Evolutionary conservation across 2,113 vertebrate species (phyloP), one percentile per base, ranked within the genome.

Genomic region (Ascaphus truei): DNA sequence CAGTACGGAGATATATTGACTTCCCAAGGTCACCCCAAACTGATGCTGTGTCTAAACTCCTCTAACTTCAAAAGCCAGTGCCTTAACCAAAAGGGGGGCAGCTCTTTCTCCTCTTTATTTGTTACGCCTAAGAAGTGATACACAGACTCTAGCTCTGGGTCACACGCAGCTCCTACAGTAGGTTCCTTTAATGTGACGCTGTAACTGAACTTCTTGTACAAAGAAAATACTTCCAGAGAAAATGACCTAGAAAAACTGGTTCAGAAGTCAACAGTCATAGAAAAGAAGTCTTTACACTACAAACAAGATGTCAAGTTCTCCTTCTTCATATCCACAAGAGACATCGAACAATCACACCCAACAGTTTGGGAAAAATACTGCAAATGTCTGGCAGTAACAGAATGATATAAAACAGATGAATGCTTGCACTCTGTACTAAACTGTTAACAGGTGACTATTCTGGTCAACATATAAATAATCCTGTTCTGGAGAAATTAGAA

Each of bases 161-260:
- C 48, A 36, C 23, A 13, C 15, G 2, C 18, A 29, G 41, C 43
- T 47, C 37, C 11, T 18, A n/a, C n/a, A n/a, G n/a, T n/a, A 11
- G 31, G 23, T 20, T 5, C 36, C 51, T 66, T 66, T 43, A 66
- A 66, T 53, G 50, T 31, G 41, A 62, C 36, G 20, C 47, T 1
- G 25, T 12, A 56, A 30, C 26, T 15, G 51, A 37, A 50, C 23
- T 56, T 66, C 18, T 65, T 65, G 55, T 66, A 26, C 6, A 27
- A 8, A 18, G 53, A 65, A 41, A 56, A 34, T 39, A 55, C 48
- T 30, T 50, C 61, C 20, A 37, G 27, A 25, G 29, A 52, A 26
- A 23, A 5, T 55, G 63, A 66, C 63, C 63, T 45, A 66, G 63
- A 66, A 66, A 66, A 66, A 43, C 51, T 22, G 26, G 34, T 31